Evolutionary conservation across 2,797 vertebrate species (phyloP).

Genomic region (Lindbergichthys nudifrons): DNA sequence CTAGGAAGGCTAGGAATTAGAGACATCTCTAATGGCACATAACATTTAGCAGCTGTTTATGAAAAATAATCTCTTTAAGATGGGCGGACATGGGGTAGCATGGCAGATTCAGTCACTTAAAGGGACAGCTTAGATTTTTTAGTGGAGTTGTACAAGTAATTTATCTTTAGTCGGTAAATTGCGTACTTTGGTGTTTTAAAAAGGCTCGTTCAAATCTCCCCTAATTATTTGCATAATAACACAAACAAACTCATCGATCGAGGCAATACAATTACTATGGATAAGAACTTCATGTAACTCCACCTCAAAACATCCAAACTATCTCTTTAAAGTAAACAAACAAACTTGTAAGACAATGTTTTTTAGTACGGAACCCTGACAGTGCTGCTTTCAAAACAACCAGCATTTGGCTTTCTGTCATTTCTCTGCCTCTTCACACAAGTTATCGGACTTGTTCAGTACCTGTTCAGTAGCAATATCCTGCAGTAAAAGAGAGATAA

Average conservation of each 20-base stretch:
- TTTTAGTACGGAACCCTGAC: slow-evolving; percentile 16
- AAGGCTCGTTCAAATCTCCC: too few species aligned
- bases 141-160: too few species aligned
- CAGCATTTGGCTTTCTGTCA: background rate
- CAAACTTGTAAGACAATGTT: slow-evolving; percentile 6
- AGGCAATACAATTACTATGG: too few species aligned
- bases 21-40: slow-evolving; percentile 64
- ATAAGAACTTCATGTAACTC: too few species aligned
- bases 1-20: background rate
- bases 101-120: slow-evolving; percentile 55
- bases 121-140: too few species aligned
- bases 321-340: background rate
- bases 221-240: too few species aligned
- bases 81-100: slow-evolving; percentile 27
- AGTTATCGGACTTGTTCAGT: background rate
- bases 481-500: slow-evolving; percentile 35
- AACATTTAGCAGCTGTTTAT: slow-evolving; percentile 52
- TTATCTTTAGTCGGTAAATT: too few species aligned
- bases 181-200: too few species aligned
- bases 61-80: slow-evolving; percentile 23
- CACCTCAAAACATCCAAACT: too few species aligned
- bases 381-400: slow-evolving; percentile 9
- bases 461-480: slow-evolving; percentile 17
- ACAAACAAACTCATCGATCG: too few species aligned
- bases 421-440: background rate